Evolutionary conservation across 2,113 vertebrate genomes (phyloP), one percentile per base, ranked within the genome.

Genomic region (Eublepharis macularius): DNA sequence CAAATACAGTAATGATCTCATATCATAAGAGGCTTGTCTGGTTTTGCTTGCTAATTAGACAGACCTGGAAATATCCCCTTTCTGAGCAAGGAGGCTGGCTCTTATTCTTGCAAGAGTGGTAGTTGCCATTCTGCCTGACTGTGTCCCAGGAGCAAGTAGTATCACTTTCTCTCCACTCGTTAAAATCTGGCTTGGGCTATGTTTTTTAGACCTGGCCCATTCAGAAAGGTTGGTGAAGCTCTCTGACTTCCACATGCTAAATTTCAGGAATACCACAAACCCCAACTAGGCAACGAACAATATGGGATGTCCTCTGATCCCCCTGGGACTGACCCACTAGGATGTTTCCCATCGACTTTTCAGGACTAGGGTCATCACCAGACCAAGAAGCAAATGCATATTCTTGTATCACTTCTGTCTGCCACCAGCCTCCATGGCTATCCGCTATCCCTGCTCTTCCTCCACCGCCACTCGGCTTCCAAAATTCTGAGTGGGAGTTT

Each of bases 111-210:
- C 80, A 54, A 10, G 11, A 1, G 39, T 13, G 39, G 1, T 63
- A 69, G 1, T 32, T 82, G 83, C 60, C 24, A 11, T 65, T 29
- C 54, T 54, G 21, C 4, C 66, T 78, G 17, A 6, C 82, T 57
- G 43, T 87, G 84, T 65, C 1, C 29, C 0, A n/a, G n/a, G n/a
- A n/a, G n/a, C n/a, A n/a, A n/a, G n/a, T 0, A 54, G 16, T 9
- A 10, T 41, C 1, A 11, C 1, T 74, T 9, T 76, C n/a, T 47
- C 47, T 76, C 54, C 74, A 2, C 19, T 88, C 0, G 0, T 7
- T 89, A 86, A 86, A 57, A 66, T 7, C 10, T 2, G 60, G 1
- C 43, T 16, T 73, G 54, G 86, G 21, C 7, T 36, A 32, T 65
- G 26, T 26, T 84, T 11, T 3, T 47, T 41, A 14, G 54, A 39